Base-by-base conservation (phyloP, 2,888 invertebrate genomes). In the Lysandra coridon region DNA sequence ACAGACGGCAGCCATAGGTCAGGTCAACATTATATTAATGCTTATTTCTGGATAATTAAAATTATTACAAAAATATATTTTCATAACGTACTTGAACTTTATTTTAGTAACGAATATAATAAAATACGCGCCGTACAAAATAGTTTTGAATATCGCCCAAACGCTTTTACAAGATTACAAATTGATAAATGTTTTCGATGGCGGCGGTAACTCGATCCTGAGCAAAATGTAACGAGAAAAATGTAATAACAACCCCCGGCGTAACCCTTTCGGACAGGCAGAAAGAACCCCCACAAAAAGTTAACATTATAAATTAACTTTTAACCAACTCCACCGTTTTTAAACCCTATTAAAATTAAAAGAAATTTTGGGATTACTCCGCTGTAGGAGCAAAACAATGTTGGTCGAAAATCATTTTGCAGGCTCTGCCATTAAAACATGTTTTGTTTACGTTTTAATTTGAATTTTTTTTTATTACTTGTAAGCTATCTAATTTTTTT, bases 301-400 rank as follows among this genome's bases (percentile, higher is more conserved):
- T 74, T 44, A 44, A 74, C 49, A 75, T 44, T 75, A 75, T 75
- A 75, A 75, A 75, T 75, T 75, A 75, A 75, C 75, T 75, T 75
- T 75, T 69, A 69, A 69, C 69, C 69, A 69, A 69, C 69, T 69
- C 69, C 69, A 69, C 33, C 69, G 33, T 69, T 69, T 64, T 69
- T 69, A 69, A 69, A 69, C 69, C 69, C 69, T 69, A 69, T 69
- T 69, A 69, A 69, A 69, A 69, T 69, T 69, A 69, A 69, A 69
- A 69, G 69, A 37, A 69, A 69, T 69, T 69, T 69, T 69, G 33
- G 69, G 69, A 69, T 69, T 69, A 69, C 69, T 33, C 1, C 33
- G 33, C 14, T 4, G 33, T 33, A 17, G 2, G 30, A 64, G 33
- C 17, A 33, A 69, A 69, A 69, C 69, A 33, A 69, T 69, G 69